phyloP scores from a whole-genome alignment of 2,797 vertebrate species.

The Aplochiton taeniatus region DNA sequence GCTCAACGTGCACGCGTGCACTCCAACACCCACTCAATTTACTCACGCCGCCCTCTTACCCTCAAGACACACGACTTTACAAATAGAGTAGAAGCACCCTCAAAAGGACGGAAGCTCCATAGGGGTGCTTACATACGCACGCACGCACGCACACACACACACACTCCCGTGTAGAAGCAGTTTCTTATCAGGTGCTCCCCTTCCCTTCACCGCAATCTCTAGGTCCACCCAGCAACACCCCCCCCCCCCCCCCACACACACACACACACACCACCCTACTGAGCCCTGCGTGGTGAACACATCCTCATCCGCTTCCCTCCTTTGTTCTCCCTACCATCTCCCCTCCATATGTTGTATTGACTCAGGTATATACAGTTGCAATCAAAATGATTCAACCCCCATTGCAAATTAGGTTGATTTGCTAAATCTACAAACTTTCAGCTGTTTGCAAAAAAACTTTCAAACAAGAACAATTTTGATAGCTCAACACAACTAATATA shows the following conservation, averaged over 20 bases:
- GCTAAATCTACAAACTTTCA: too few species aligned
- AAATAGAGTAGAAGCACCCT: background rate
- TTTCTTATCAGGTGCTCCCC: background rate
- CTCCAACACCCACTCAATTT: conserved; percentile 2
- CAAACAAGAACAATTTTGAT: too few species aligned
- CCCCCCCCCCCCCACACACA: background rate
- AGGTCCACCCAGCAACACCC: conserved; percentile 54
- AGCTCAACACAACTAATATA: too few species aligned
- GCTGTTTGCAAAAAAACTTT: too few species aligned
- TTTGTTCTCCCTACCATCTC: conserved; percentile 10
- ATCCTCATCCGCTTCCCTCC: conserved; percentile 32
- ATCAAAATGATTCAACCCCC: too few species aligned
- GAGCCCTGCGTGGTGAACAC: conserved; percentile 18
- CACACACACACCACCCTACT: too few species aligned
- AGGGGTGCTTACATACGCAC: background rate
- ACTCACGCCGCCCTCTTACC: conserved; percentile 23
- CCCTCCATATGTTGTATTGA: too few species aligned
- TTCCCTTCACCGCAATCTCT: conserved; percentile 33
- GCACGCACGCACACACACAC: background rate
- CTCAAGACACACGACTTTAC: background rate
- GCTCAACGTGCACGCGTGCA: background rate
- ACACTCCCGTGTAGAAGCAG: background rate
- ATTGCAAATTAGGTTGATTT: too few species aligned
- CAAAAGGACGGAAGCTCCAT: too few species aligned
- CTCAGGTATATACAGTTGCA: too few species aligned